Evolutionary conservation across 2,797 vertebrate species (phyloP).

Genomic region (Enteromius viviparus): DNA sequence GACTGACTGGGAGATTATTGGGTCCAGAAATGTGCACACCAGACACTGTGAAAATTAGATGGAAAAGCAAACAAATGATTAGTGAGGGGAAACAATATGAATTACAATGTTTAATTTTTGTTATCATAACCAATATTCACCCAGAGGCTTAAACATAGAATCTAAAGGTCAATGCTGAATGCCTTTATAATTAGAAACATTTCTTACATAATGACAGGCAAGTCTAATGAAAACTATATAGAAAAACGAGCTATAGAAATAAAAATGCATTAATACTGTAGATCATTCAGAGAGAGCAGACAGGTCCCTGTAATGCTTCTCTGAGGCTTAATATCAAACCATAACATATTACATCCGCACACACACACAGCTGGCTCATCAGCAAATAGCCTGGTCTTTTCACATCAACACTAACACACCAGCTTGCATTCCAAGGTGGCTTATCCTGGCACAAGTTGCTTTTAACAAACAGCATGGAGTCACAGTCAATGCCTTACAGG

Average conservation of each 20-base stretch:
- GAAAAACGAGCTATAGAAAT: neutral
- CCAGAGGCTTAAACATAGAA: neutral
- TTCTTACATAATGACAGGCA: neutral
- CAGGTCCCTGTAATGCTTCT: neutral
- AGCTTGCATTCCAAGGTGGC: constrained; percentile 56
- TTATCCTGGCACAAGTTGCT: constrained; percentile 54
- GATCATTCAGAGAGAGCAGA: neutral
- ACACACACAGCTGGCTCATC: constrained; percentile 34
- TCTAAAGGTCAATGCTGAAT: neutral
- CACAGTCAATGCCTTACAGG: constrained; percentile 59
- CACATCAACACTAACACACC: constrained; percentile 35
- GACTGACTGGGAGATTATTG: constrained; percentile 16
- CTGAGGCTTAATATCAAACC: neutral
- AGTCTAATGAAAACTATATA: neutral
- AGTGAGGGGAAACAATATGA: neutral
- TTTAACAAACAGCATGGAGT: constrained; percentile 55
- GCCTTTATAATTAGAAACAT: constrained; percentile 1
- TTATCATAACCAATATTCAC: neutral
- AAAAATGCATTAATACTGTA: neutral
- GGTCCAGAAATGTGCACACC: constrained; percentile 18
- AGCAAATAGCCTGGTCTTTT: constrained; percentile 10
- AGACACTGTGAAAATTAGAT: constrained; percentile 19
- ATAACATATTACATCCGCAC: constrained; percentile 22
- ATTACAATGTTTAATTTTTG: neutral
- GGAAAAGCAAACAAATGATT: neutral